Conservation (phyloP, 2,113 vertebrate genomes). For the Macquaria ambigua region DNA sequence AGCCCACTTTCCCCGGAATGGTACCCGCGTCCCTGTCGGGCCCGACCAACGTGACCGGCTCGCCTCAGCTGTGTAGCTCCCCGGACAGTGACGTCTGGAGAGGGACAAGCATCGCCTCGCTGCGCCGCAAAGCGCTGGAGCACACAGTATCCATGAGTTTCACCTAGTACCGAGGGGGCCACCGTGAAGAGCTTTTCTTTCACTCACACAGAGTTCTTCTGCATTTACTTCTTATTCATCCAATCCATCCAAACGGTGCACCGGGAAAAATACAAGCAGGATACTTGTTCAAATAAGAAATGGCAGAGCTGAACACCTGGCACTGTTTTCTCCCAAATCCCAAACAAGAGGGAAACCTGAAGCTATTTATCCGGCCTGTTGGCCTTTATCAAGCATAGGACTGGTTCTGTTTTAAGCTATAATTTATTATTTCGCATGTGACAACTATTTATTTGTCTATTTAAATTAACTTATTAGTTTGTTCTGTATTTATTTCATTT, state of each 20-base stretch:
- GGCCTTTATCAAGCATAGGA: constrained; percentile 31
- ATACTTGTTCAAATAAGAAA: constrained; percentile 32
- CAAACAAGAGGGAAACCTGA: constrained; percentile 27
- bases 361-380: constrained; percentile 22
- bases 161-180: constrained; percentile 83
- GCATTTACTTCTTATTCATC: constrained; percentile 39
- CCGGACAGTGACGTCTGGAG: constrained; percentile 99
- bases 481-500: constrained; percentile 58
- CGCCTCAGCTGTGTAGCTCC: constrained; percentile 95
- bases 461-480: constrained; percentile 70
- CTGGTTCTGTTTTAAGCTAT: constrained; percentile 59
- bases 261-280: constrained; percentile 48
- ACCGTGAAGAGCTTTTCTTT: constrained; percentile 29
- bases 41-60: constrained; percentile 92
- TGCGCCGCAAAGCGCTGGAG: constrained; percentile 98
- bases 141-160: constrained; percentile 99
- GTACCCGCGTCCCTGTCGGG: constrained; percentile 91
- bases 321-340: constrained; percentile 1
- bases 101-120: constrained; percentile 97
- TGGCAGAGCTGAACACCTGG: constrained; percentile 10
- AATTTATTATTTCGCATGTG: constrained; percentile 77
- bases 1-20: constrained; percentile 97
- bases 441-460: constrained; percentile 73
- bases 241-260: constrained; percentile 10
- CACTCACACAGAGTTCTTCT: constrained; percentile 32